Evolutionary conservation across 2,888 invertebrate species (phyloP), one percentile per base, ranked within the genome.

Genomic region (Erpobdella octoculata): DNA sequence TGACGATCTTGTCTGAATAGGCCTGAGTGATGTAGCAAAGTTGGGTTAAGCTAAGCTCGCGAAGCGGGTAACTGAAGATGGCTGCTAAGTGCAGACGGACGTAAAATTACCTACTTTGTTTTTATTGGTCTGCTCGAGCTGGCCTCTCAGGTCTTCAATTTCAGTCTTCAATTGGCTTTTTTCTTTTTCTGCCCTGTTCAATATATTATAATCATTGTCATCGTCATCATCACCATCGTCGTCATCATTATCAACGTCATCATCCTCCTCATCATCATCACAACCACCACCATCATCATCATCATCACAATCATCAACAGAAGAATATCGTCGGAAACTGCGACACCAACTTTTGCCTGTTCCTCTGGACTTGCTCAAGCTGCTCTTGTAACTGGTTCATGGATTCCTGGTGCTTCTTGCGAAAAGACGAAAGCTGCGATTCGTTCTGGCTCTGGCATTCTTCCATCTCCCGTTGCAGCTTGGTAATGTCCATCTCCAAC

Each of bases 401-500:
- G 83, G 95, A 91, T 86, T 98, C 98, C 85, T 97, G 96, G 88
- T 97, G 95, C 89, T 98, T 98, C 90, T 98, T 98, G 86, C 97
- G 91, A 83, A 98, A 89, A 85, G 92, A 91, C 82, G 94, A 91
- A 83, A 97, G 89, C 79, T 94, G 92, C 76, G 92, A 89, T 87
- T 98, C 98, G 85, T 97, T 96, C 87, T 96, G 96, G 85, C 98
- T 93, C 88, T 95, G 95, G 84, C 93, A 89, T 85, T 98, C 97
- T 86, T 98, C 98, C 81, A 98, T 89, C 86, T 98, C 98, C 73
- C 82, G 91, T 80, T 97, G 91, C 80, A 98, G 90, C 85, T 97
- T 97, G 88, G 93, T 90, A 80, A 98, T 89, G 87, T 98, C 98
- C 81, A 95, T 93, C 86, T 98, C 98, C 79, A 98, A 92, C 87